These are phyloP conservation scores for Erebia ligea DNA, from an alignment of 2,888 invertebrate genomes.

Conservation along the genomic window DNA sequence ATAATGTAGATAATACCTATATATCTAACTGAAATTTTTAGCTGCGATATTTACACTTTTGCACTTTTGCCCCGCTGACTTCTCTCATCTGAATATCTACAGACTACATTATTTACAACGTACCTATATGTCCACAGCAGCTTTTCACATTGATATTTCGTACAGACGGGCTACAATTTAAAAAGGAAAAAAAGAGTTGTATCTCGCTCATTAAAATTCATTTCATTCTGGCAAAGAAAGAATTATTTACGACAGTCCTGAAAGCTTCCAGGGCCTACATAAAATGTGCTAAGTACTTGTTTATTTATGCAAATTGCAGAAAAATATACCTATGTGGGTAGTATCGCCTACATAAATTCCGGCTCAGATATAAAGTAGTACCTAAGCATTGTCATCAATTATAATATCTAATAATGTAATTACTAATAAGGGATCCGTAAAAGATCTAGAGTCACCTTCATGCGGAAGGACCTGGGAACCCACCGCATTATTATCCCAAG, in stretches of 20 bases:
- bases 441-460: too few relatives aligned
- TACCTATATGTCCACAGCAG: neutral
- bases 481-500: too few relatives aligned
- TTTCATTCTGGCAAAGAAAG: constrained; percentile 27
- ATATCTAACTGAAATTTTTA: neutral
- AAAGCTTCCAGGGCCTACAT: constrained; percentile 17
- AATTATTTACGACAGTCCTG: constrained; percentile 26
- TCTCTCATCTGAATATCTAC: constrained; percentile 11
- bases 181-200: constrained; percentile 21
- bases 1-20: neutral
- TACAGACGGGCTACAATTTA: constrained; percentile 13
- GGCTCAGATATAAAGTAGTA: too few relatives aligned
- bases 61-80: neutral
- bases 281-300: neutral
- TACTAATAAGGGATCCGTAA: too few relatives aligned
- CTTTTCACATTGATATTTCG: neutral
- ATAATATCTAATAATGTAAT: too few relatives aligned
- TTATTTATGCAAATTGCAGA: too few relatives aligned
- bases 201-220: constrained; percentile 29
- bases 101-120: neutral
- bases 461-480: too few relatives aligned
- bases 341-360: too few relatives aligned
- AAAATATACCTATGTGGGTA: too few relatives aligned
- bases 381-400: too few relatives aligned
- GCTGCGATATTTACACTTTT: neutral